Percentiles rank a stretch among this genome's conserved stretches.
These are phyloP conservation scores for Electrophaes corylata DNA, from an alignment of 2,888 invertebrate genomes.

Conservation along the genomic window DNA sequence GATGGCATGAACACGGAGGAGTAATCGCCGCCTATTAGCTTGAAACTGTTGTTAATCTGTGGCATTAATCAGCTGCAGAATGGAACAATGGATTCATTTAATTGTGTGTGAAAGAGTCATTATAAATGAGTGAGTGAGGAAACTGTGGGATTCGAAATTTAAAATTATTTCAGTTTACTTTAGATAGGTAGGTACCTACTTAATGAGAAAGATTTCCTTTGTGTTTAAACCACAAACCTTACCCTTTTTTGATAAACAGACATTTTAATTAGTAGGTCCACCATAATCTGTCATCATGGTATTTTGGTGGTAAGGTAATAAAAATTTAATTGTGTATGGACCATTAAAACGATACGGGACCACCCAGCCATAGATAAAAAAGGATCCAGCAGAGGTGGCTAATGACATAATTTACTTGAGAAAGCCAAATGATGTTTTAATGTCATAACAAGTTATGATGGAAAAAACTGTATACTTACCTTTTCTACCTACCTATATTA, in stretches of 20 bases:
- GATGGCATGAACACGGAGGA: constrained; percentile 37
- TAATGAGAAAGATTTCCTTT: background rate
- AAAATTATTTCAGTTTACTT: background rate
- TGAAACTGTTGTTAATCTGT: constrained; percentile 35
- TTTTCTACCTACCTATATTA: too few relatives aligned
- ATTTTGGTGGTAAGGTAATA: background rate
- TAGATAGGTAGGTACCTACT: too few relatives aligned
- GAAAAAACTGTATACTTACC: too few relatives aligned
- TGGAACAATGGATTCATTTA: constrained; percentile 35
- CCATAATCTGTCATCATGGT: background rate
- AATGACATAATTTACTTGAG: too few relatives aligned
- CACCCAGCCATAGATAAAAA: too few relatives aligned
- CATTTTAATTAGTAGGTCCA: too few relatives aligned
- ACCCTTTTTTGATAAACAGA: background rate
- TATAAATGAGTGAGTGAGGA: background rate
- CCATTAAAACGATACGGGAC: background rate
- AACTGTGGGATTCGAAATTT: background rate
- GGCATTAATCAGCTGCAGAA: constrained; percentile 33
- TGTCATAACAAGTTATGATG: background rate
- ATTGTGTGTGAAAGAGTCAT: constrained; percentile 19
- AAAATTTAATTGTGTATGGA: background rate
- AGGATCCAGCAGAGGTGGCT: too few relatives aligned
- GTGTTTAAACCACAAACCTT: background rate
- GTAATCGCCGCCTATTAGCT: constrained; percentile 35
- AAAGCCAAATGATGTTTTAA: background rate